Evolutionary conservation across 2,113 vertebrate species (phyloP).

Genomic region (Oryzias curvinotus): DNA sequence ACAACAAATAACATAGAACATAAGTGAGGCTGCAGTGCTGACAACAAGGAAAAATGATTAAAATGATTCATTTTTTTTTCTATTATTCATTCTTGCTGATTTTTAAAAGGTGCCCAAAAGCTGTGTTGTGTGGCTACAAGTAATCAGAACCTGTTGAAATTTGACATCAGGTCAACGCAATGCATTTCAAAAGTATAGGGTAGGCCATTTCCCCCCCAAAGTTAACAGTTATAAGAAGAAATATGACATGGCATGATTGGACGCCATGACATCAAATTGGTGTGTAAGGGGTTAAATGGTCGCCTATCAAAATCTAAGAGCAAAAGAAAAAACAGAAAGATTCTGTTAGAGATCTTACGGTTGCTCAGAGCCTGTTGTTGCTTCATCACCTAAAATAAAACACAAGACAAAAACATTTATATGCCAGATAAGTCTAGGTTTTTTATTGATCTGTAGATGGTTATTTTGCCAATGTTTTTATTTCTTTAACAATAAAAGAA

Average conservation of each 20-base stretch:
- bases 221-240: not conserved
- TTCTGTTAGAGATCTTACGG: constrained; percentile 68
- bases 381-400: constrained; percentile 63
- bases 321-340: constrained; percentile 3
- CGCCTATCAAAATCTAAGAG: constrained; percentile 25
- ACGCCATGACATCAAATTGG: not conserved
- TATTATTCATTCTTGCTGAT: no score
- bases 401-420: constrained; percentile 8
- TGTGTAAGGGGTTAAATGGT: not conserved
- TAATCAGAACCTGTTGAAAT: no score
- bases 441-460: not conserved
- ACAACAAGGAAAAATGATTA: no score
- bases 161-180: no score
- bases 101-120: no score
- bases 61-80: no score
- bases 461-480: not conserved
- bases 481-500: not conserved
- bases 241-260: not conserved
- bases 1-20: no score
- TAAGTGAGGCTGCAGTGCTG: no score
- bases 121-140: no score
- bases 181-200: no score
- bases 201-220: not conserved
- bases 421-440: not conserved
- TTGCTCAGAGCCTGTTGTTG: constrained; percentile 67